Base-by-base conservation (phyloP, 2,113 vertebrate species). In the Eclectus roratus region DNA sequence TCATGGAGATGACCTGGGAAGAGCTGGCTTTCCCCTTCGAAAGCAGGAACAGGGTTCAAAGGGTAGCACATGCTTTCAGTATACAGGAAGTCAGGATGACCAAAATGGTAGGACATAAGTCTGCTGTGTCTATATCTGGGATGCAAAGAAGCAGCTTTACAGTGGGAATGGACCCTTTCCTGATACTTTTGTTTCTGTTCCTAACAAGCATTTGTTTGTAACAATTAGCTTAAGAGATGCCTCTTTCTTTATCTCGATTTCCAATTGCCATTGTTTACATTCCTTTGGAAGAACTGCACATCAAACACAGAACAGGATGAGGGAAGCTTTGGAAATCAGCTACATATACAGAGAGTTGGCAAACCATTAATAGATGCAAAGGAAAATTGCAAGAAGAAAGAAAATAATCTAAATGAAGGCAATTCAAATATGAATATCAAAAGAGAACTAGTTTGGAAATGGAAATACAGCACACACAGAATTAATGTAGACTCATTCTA, bases 281-380 rank as follows among this genome's bases (percentile, higher is more conserved):
- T 94, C 65, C 49, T 61, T 94, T 88, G 41, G 71, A 91, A 94
- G 77, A 94, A 65, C 33, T 88, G 80, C 73, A 61, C 44, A 91
- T 55, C 35, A 93, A 82, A 89, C 43, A 47, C 21, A 61, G 50
- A 94, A 61, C 11, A 73, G 60, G 63, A 94, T 41, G 52, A 83
- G 65, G 33, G 53, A 93, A 94, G 35, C 55, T 90, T 76, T 91
- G 56, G 58, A 95, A 96, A 97, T 96, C 35, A 93, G n/a, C 71
- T 83, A 25, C 33, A 52, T 70, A 85, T 91, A 72, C 64, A 95
- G n/a, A 84, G 64, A 37, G 52, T 94, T 87, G 81, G 81, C 81
- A 93, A 96, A 78, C 20, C 50, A 91, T 92, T 89, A 91, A 79
- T 58, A 77, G 49, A 89, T 94, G 71, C 50, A 88, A 92, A 87